Conservation (phyloP, 1,140 invertebrate species). For the Drosophila lowei region DNA sequence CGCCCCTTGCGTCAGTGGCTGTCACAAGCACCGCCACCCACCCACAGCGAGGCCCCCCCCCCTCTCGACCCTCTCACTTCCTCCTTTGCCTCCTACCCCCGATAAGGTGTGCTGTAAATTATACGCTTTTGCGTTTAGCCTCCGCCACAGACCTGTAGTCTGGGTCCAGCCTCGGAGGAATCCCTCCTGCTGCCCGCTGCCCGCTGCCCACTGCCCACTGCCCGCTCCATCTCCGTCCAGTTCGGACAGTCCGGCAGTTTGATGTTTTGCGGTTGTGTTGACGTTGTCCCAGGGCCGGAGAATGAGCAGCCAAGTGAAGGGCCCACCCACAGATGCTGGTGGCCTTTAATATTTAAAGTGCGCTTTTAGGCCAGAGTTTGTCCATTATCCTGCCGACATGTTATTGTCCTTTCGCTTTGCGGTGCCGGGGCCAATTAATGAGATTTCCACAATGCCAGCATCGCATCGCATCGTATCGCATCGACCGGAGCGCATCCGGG, state of each 20-base stretch:
- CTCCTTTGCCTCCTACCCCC: slow-evolving; percentile 2
- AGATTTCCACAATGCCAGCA: slow-evolving; percentile 28
- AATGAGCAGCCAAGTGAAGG: slow-evolving; percentile 9
- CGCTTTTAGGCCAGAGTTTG: slow-evolving; percentile 44
- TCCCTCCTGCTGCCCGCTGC: background rate
- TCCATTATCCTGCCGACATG: slow-evolving; percentile 28
- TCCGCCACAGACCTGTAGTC: slow-evolving; percentile 47
- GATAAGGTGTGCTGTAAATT: slow-evolving; percentile 62
- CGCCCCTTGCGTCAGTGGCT: slow-evolving; percentile 3
- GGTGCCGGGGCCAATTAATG: slow-evolving; percentile 52
- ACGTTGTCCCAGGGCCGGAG: slow-evolving; percentile 23
- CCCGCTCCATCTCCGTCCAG: no score
- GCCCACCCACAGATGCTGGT: background rate
- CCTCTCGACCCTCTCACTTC: background rate
- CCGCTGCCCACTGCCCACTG: background rate
- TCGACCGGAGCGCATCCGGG: no score
- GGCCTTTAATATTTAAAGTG: slow-evolving; percentile 58
- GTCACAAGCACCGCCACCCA: slow-evolving; percentile 8
- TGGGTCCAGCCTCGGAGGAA: slow-evolving; percentile 2
- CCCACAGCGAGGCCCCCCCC: background rate
- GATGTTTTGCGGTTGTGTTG: slow-evolving; percentile 71
- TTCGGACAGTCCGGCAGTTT: slow-evolving; percentile 37
- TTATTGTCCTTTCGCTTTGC: slow-evolving; percentile 31
- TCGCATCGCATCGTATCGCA: background rate
- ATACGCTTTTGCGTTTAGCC: slow-evolving; percentile 72